Conservation (phyloP, 2,888 invertebrate genomes). For the Lordiphosa andalusiaca region DNA sequence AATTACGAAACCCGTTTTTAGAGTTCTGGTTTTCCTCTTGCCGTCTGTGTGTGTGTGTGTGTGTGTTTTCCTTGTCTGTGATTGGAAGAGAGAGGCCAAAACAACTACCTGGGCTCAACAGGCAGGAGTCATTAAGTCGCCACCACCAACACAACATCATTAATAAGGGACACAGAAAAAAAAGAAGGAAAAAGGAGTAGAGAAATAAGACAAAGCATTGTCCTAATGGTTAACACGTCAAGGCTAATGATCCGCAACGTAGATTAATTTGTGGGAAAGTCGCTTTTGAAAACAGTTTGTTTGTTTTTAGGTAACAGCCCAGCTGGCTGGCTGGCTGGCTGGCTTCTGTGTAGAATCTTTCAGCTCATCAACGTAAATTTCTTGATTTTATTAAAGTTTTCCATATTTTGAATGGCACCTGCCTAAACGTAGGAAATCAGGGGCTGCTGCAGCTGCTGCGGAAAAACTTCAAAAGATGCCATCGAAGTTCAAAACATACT, state of each 20-base stretch:
- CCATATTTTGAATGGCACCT: constrained; percentile 36
- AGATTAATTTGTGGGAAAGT: constrained; percentile 70
- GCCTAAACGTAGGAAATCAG: constrained; percentile 12
- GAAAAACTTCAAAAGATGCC: constrained; percentile 33
- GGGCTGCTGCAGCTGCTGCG: constrained; percentile 23
- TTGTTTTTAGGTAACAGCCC: constrained; percentile 12
- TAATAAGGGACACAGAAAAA: constrained; percentile 36
- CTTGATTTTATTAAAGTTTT: constrained; percentile 36
- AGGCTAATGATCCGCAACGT: constrained; percentile 62
- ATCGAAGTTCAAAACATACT: constrained; percentile 46
- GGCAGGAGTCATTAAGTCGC: constrained; percentile 43
- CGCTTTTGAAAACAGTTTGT: neutral
- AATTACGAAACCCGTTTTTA: constrained; percentile 60
- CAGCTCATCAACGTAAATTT: constrained; percentile 34
- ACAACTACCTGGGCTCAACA: constrained; percentile 22
- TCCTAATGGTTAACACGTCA: constrained; percentile 55
- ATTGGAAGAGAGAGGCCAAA: constrained; percentile 53
- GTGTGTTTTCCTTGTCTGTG: constrained; percentile 43
- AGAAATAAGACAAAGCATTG: constrained; percentile 8
- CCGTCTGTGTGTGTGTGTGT: constrained; percentile 17
- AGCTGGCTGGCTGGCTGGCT: constrained; percentile 3
- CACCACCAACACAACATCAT: constrained; percentile 40
- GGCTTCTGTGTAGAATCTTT: constrained; percentile 40
- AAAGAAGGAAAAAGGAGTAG: constrained; percentile 2
- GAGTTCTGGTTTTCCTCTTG: constrained; percentile 22